phyloP scores from a whole-genome alignment of 1,140 invertebrate species.

The Steinernema khuongi region DNA sequence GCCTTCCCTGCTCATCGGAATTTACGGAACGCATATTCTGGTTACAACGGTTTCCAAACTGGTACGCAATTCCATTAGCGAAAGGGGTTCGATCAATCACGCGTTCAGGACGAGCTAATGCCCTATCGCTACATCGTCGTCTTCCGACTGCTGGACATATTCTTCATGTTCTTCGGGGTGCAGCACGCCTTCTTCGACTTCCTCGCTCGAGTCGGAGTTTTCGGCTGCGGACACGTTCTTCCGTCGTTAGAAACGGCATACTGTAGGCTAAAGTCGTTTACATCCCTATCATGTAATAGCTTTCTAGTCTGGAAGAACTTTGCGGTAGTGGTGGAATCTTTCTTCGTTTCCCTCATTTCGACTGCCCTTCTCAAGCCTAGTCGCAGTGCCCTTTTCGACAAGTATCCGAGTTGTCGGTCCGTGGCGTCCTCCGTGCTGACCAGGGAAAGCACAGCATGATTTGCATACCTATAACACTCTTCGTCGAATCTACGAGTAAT shows the following conservation, averaged over 20 bases:
- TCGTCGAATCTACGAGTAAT: too few relatives aligned
- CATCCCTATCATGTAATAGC: not conserved
- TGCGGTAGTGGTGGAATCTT: slow-evolving; percentile 47
- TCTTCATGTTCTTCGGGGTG: slow-evolving; percentile 51
- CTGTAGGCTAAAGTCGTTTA: slow-evolving; percentile 35
- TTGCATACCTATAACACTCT: too few relatives aligned
- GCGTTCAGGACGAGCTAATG: slow-evolving; percentile 44
- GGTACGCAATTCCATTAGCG: slow-evolving; percentile 19
- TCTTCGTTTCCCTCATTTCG: slow-evolving; percentile 51
- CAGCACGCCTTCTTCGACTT: slow-evolving; percentile 52
- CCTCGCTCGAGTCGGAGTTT: slow-evolving; percentile 46
- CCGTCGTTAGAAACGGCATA: slow-evolving; percentile 52
- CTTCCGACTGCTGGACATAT: slow-evolving; percentile 49
- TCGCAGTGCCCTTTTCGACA: slow-evolving; percentile 49
- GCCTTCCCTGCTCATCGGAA: slow-evolving; percentile 49
- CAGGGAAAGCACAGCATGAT: slow-evolving; percentile 22
- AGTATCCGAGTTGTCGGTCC: slow-evolving; percentile 37
- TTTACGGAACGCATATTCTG: slow-evolving; percentile 54
- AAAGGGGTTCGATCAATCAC: too few relatives aligned
- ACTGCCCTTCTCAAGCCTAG: slow-evolving; percentile 51
- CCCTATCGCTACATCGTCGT: slow-evolving; percentile 49
- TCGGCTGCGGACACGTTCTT: slow-evolving; percentile 45
- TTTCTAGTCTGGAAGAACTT: slow-evolving; percentile 54
- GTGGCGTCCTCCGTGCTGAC: not conserved
- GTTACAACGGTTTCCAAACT: slow-evolving; percentile 53